These are phyloP conservation scores for Polyommatus iphigenia DNA, from an alignment of 2,888 invertebrate species.

Conservation along the genomic window DNA sequence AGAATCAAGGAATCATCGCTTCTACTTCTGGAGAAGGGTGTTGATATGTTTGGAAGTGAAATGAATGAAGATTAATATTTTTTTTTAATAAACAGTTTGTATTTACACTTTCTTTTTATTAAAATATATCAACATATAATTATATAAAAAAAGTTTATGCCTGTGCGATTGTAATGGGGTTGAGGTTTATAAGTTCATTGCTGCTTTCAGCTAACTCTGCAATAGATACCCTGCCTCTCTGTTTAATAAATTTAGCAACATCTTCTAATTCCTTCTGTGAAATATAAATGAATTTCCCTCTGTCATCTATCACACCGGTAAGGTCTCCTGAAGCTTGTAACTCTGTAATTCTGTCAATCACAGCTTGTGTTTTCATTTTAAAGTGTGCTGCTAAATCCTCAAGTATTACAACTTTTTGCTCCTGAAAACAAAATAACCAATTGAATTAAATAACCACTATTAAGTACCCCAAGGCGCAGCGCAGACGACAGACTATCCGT, in stretches of 20 bases:
- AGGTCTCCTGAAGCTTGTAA: slow-evolving; percentile 90
- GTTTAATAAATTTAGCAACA: slow-evolving; percentile 97
- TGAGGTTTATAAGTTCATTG: slow-evolving; percentile 93
- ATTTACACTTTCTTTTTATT: slow-evolving; percentile 46
- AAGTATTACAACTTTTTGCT: slow-evolving; percentile 94
- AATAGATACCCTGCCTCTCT: slow-evolving; percentile 96
- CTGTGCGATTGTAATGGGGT: slow-evolving; percentile 71
- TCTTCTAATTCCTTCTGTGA: slow-evolving; percentile 93
- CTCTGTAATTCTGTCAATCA: slow-evolving; percentile 91
- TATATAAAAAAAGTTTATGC: slow-evolving; percentile 29
- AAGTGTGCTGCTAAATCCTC: slow-evolving; percentile 97
- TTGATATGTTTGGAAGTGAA: slow-evolving; percentile 91
- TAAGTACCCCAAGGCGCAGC: not conserved
- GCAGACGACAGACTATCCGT: too few relatives aligned
- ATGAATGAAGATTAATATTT: slow-evolving; percentile 53
- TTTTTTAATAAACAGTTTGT: slow-evolving; percentile 55
- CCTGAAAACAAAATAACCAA: slow-evolving; percentile 63
- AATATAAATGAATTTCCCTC: slow-evolving; percentile 99
- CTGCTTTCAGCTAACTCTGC: slow-evolving; percentile 96
- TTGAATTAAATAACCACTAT: not conserved
- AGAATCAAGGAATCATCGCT: slow-evolving; percentile 90
- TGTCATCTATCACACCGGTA: slow-evolving; percentile 98
- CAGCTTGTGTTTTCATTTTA: slow-evolving; percentile 93
- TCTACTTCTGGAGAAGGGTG: slow-evolving; percentile 85
- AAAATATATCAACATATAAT: slow-evolving; percentile 38